phyloP scores from a whole-genome alignment of 2,797 vertebrate species.

The Mormyrops attenuatus region DNA sequence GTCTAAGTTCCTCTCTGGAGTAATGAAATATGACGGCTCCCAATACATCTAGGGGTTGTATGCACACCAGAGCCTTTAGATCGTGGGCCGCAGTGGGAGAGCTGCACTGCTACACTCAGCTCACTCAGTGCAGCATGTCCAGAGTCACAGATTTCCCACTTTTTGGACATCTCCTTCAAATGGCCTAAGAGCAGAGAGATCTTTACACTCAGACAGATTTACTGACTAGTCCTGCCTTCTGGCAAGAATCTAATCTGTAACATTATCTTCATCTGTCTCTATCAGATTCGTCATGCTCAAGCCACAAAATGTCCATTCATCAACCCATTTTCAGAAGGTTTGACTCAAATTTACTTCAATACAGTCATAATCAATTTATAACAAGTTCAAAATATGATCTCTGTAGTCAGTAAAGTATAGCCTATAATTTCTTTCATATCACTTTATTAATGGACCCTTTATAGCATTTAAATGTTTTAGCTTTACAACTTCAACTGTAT shows the following conservation, averaged over 20 bases:
- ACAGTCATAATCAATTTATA: slow-evolving; percentile 4
- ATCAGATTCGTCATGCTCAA: neutral
- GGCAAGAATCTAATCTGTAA: neutral
- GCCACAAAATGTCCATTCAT: neutral
- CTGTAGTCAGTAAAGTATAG: neutral
- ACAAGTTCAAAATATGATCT: neutral
- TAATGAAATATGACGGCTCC: neutral
- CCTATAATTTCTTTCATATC: neutral
- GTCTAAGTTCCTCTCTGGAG: neutral
- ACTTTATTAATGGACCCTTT: neutral
- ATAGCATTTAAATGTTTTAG: neutral
- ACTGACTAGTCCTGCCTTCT: neutral
- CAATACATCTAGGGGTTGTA: neutral
- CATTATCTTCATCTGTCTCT: neutral
- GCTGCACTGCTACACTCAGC: neutral
- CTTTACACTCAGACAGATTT: neutral
- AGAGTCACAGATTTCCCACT: neutral
- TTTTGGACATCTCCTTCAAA: neutral
- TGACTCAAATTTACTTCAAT: neutral
- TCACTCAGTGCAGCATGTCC: neutral
- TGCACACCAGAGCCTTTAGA: neutral
- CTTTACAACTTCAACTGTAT: neutral
- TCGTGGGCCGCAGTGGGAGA: too few relatives aligned
- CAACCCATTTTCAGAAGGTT: neutral
- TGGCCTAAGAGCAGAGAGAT: neutral